Percentiles rank a stretch among this genome's conserved stretches.
phyloP scores from a whole-genome alignment of 92 coral and sea anemone species.

The Bergia sp. region DNA sequence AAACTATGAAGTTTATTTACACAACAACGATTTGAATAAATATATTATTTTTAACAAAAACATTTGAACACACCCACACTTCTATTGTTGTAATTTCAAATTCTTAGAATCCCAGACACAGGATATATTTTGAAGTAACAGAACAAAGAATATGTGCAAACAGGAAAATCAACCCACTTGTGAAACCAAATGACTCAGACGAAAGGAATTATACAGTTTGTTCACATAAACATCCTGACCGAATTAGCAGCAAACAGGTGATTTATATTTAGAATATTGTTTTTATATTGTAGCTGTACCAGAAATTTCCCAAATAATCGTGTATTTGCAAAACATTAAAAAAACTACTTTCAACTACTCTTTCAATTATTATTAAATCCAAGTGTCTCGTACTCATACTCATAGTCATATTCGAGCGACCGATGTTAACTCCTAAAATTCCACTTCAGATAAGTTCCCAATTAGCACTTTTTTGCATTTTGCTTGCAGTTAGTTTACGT shows the following conservation, averaged over 20 bases:
- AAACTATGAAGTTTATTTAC: slow-evolving; percentile 8
- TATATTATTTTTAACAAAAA: neutral
- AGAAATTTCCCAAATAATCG: neutral
- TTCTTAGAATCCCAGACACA: neutral
- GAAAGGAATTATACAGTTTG: neutral
- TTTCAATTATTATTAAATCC: neutral
- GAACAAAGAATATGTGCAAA: neutral
- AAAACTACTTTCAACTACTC: neutral
- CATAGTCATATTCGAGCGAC: neutral
- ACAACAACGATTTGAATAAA: slow-evolving; percentile 15
- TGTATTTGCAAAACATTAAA: neutral
- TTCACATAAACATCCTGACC: neutral
- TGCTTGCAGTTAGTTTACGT: neutral
- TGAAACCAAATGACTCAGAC: neutral
- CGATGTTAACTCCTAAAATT: neutral
- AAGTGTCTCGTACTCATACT: no score
- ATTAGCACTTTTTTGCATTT: neutral
- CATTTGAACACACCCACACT: slow-evolving; percentile 22
- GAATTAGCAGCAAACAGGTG: neutral
- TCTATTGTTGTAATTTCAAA: neutral
- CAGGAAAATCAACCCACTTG: neutral
- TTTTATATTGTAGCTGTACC: neutral
- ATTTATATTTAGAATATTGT: neutral
- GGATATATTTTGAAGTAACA: neutral
- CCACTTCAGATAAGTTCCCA: neutral